These are phyloP conservation scores for Habroteleia sp. DNA, from an alignment of 2,888 invertebrate genomes.

Conservation along the genomic window DNA sequence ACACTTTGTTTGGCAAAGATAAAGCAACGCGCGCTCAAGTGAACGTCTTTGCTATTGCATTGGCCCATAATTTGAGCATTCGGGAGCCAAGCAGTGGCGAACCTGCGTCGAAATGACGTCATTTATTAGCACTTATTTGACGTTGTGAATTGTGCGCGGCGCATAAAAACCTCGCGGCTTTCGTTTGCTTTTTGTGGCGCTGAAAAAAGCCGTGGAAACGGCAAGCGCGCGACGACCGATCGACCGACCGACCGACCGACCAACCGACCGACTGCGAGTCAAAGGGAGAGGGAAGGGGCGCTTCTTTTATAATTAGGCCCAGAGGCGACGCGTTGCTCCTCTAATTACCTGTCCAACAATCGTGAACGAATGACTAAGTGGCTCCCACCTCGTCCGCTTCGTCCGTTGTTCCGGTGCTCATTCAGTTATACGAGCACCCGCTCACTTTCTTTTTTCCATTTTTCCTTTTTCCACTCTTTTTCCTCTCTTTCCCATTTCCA, in stretches of 20 bases:
- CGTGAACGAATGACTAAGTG: conserved; percentile 76
- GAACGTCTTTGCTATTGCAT: conserved; percentile 51
- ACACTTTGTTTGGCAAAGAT: conserved; percentile 59
- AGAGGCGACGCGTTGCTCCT: conserved; percentile 78
- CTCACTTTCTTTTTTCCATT: conserved; percentile 23
- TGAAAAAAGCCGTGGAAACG: conserved; percentile 13
- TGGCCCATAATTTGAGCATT: conserved; percentile 37
- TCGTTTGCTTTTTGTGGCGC: conserved; percentile 44
- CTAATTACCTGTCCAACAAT: conserved; percentile 80
- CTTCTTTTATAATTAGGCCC: conserved; percentile 79
- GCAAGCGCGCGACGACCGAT: conserved; percentile 2
- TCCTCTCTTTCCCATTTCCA: not conserved
- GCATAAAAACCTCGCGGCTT: conserved; percentile 33
- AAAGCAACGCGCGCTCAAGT: conserved; percentile 53
- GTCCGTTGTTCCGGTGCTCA: conserved; percentile 71
- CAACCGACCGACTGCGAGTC: not conserved
- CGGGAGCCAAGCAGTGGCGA: conserved; percentile 30
- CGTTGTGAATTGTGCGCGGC: conserved; percentile 32
- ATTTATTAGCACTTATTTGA: conserved; percentile 57
- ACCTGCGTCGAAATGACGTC: conserved; percentile 51
- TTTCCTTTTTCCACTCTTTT: conserved; percentile 3
- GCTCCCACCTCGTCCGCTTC: conserved; percentile 65
- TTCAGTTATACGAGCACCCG: conserved; percentile 69
- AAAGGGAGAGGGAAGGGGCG: conserved; percentile 12
- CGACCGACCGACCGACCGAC: conserved; percentile 4